Evolutionary conservation across 2,888 invertebrate genomes (phyloP).

Genomic region (Amphipyra tragopoginis): DNA sequence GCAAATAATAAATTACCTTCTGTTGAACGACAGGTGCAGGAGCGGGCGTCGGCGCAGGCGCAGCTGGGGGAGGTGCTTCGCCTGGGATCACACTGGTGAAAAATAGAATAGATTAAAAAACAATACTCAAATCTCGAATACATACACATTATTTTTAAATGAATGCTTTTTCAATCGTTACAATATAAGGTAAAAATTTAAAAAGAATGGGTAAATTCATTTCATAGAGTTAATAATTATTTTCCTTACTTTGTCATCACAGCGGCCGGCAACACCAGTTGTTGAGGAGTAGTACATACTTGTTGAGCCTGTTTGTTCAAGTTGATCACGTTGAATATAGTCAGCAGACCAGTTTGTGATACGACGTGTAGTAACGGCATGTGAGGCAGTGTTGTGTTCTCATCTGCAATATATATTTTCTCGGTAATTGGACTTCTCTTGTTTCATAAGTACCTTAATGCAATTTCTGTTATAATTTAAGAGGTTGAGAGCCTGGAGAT

Average conservation of each 20-base stretch:
- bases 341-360: constrained; percentile 94
- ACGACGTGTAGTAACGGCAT: constrained; percentile 95
- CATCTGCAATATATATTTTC: constrained; percentile 86
- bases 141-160: neutral
- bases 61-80: constrained; percentile 62
- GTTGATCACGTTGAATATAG: constrained; percentile 94
- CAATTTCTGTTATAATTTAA: too few species aligned
- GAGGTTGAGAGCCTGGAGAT: too few species aligned
- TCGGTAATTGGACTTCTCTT: too few species aligned
- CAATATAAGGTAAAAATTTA: too few species aligned
- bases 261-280: constrained; percentile 73
- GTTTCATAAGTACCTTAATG: too few species aligned
- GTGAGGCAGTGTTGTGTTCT: constrained; percentile 91
- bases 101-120: neutral
- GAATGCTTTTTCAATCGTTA: too few species aligned
- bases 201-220: too few species aligned
- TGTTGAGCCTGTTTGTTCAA: constrained; percentile 89
- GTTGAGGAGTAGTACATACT: constrained; percentile 91
- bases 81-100: constrained; percentile 71
- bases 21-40: constrained; percentile 13
- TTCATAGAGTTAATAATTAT: too few species aligned
- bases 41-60: constrained; percentile 30
- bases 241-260: constrained; percentile 70
- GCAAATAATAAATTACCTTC: constrained; percentile 36
- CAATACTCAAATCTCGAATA: too few species aligned